A percentile compares a stretch with the other conserved stretches of the same genome.
phyloP scores from a whole-genome alignment of 1,140 invertebrate genomes.

The Bombus sibiricus region DNA sequence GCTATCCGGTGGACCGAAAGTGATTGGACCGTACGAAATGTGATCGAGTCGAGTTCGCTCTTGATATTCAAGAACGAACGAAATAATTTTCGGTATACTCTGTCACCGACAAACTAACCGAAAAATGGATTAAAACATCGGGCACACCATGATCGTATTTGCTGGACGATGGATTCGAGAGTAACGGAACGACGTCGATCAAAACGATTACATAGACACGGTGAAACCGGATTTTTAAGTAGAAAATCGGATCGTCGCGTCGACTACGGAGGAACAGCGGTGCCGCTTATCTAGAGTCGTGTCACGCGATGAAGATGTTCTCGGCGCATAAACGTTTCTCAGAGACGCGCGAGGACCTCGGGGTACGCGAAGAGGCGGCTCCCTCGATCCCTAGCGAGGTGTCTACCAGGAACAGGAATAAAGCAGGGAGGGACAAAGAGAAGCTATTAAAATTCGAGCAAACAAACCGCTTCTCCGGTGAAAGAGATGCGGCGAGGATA shows the following conservation, averaged over 20 bases:
- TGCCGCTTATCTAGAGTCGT: neutral
- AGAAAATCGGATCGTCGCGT: neutral
- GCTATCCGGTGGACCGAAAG: neutral
- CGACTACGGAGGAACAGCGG: neutral
- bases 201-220: neutral
- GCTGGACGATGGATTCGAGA: neutral
- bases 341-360: neutral
- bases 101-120: neutral
- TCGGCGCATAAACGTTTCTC: neutral
- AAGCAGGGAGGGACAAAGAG: slow-evolving; percentile 21
- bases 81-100: neutral
- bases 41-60: neutral
- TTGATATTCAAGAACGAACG: neutral
- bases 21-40: neutral
- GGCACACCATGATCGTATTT: neutral
- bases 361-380: neutral
- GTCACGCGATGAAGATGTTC: slow-evolving; percentile 27
- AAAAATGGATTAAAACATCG: neutral
- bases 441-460: slow-evolving; percentile 53
- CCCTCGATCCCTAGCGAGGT: neutral
- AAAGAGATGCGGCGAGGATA: slow-evolving; percentile 30
- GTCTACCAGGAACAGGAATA: neutral
- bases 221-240: neutral
- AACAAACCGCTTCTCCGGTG: slow-evolving; percentile 26
- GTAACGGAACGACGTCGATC: neutral